These are phyloP conservation scores for Acrocephalus kingi DNA, from an alignment of 2,113 vertebrate genomes.

Conservation along the genomic window DNA sequence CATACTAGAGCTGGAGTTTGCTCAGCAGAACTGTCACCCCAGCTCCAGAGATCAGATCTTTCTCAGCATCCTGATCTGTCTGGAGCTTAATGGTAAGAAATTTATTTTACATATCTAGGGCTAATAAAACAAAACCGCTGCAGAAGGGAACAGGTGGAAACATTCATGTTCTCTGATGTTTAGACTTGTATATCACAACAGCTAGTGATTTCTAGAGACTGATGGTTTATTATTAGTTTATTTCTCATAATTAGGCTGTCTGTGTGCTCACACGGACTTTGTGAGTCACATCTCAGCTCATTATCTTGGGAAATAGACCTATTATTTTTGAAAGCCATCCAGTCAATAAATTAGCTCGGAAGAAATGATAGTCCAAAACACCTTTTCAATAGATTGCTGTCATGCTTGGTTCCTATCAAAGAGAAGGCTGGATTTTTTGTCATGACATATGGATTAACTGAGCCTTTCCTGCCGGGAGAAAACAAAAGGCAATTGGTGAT, in stretches of 20 bases:
- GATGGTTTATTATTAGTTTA: conserved; percentile 32
- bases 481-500: conserved; percentile 79
- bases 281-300: conserved; percentile 45
- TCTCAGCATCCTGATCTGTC: background rate
- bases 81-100: background rate
- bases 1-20: background rate
- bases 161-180: conserved; percentile 4
- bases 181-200: background rate
- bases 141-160: background rate
- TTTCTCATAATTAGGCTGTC: conserved; percentile 39
- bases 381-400: conserved; percentile 77
- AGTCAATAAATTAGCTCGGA: conserved; percentile 76
- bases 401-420: conserved; percentile 73
- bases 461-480: conserved; percentile 71
- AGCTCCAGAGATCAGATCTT: background rate
- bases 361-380: conserved; percentile 72
- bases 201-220: background rate
- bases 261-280: conserved; percentile 1
- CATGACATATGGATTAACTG: conserved; percentile 77
- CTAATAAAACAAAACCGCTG: background rate
- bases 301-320: conserved; percentile 70
- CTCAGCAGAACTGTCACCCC: background rate
- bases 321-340: conserved; percentile 74
- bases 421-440: conserved; percentile 67
- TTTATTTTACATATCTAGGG: background rate